Base-by-base conservation (phyloP, 2,888 invertebrate species). In the Pasiphila rectangulata region DNA sequence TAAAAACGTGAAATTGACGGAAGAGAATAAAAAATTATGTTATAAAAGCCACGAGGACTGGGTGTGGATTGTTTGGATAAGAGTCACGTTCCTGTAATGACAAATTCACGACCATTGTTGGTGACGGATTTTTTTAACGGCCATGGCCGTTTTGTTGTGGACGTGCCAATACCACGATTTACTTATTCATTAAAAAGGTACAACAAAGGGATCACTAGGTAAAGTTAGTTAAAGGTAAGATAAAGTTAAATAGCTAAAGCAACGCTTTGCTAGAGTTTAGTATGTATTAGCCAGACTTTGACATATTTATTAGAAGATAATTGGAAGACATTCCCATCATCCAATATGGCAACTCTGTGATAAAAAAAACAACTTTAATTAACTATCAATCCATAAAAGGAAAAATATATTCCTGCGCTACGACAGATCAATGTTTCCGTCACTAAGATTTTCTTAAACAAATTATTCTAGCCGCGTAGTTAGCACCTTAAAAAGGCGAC, bases 71-170 rank as follows among this genome's bases (percentile, higher is more conserved):
- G 80, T 78, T 79, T 79, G 75, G 75, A 70, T 63, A 75, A 64
- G 66, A 75, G 83, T 83, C 87, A 87, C 87, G 87, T 86, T 72
- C 72, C 53, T 61, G 74, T 83, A 83, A 84, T 84, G 79, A 83
- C 81, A 81, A 83, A 81, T 82, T 79, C 74, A 76, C 75, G 67
- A 69, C 77, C 75, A 78, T 84, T 86, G 83, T 68, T 73, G 71
- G 68, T 71, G 67, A 65, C 69, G 70, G 71, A 71, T 64, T 83
- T 85, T 84, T 82, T 81, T 67, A 68, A 66, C 65, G 59, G 64
- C 67, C 77, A 82, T 83, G 82, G 81, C 64, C 72, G 71, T 78
- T 79, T 78, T 69, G 69, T 76, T 69, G 61, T 60, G 71, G 70
- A 84, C 85, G 87, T 87, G 86, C 75, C 79, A 73, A 79, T 78